Conservation (phyloP, 2,888 invertebrate species). For the Lasioglossum villosulum region DNA sequence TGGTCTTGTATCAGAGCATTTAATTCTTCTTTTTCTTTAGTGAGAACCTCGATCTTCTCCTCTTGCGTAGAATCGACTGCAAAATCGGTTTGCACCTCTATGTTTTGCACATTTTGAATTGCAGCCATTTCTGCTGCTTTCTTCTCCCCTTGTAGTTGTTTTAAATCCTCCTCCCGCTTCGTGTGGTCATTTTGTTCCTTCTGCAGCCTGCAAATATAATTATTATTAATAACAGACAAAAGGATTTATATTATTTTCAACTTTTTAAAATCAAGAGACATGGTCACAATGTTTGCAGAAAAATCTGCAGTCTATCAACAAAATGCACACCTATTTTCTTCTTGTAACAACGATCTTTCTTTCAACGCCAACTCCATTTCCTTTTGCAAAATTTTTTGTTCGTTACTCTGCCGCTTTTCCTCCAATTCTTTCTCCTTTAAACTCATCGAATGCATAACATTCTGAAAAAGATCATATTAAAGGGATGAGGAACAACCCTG, state of each 20-base stretch:
- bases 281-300: too few species aligned
- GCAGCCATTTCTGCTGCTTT: constrained; percentile 60
- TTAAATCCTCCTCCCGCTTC: constrained; percentile 77
- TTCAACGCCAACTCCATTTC: constrained; percentile 77
- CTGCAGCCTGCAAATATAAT: constrained; percentile 74
- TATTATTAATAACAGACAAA: background rate
- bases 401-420: constrained; percentile 72
- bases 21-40: constrained; percentile 78
- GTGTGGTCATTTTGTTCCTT: constrained; percentile 73
- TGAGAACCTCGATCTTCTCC: constrained; percentile 71
- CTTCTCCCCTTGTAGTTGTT: constrained; percentile 76
- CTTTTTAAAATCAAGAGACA: too few species aligned
- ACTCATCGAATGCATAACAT: constrained; percentile 72
- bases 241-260: background rate
- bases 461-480: constrained; percentile 62
- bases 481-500: background rate
- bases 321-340: constrained; percentile 76
- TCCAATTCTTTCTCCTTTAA: constrained; percentile 75
- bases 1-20: constrained; percentile 77
- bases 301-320: background rate
- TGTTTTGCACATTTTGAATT: constrained; percentile 64
- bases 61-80: constrained; percentile 52
- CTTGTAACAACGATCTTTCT: constrained; percentile 77
- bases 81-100: constrained; percentile 79
- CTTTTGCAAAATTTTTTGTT: constrained; percentile 74